These are phyloP conservation scores for Calameuta filiformis DNA, from an alignment of 2,888 invertebrate genomes.

Conservation along the genomic window DNA sequence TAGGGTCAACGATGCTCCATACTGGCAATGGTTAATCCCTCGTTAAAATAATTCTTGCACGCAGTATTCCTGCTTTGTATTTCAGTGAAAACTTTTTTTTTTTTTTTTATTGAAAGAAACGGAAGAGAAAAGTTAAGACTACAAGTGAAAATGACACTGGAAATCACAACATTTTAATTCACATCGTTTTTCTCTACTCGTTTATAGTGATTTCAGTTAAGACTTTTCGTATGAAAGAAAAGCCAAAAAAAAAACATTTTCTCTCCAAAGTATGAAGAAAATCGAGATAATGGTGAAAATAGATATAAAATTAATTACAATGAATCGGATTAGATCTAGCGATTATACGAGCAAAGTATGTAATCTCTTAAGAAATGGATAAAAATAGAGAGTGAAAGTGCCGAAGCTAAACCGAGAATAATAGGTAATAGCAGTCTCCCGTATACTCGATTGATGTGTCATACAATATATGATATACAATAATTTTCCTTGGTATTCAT, in stretches of 20 bases:
- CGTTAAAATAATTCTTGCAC: neutral
- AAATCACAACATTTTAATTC: neutral
- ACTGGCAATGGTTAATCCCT: neutral
- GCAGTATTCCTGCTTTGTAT: slow-evolving; percentile 19
- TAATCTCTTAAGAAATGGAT: neutral
- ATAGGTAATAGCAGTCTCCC: neutral
- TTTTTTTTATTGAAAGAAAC: neutral
- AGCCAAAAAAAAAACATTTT: neutral
- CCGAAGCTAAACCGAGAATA: neutral
- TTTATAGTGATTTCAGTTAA: neutral
- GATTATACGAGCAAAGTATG: neutral
- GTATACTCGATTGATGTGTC: neutral
- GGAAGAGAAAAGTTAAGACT: neutral
- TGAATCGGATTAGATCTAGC: neutral
- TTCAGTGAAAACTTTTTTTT: neutral
- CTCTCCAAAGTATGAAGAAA: neutral
- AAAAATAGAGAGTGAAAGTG: neutral
- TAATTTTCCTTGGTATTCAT: slow-evolving; percentile 56
- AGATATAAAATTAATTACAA: neutral
- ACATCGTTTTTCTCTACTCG: neutral
- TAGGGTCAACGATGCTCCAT: neutral
- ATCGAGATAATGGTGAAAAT: neutral
- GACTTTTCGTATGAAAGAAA: neutral
- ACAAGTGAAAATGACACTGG: neutral
- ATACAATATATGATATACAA: slow-evolving; percentile 50